Percentiles rank a stretch among this genome's conserved stretches.
Conservation (phyloP, 64 coral and sea anemone species). For the Montipora cactus region DNA sequence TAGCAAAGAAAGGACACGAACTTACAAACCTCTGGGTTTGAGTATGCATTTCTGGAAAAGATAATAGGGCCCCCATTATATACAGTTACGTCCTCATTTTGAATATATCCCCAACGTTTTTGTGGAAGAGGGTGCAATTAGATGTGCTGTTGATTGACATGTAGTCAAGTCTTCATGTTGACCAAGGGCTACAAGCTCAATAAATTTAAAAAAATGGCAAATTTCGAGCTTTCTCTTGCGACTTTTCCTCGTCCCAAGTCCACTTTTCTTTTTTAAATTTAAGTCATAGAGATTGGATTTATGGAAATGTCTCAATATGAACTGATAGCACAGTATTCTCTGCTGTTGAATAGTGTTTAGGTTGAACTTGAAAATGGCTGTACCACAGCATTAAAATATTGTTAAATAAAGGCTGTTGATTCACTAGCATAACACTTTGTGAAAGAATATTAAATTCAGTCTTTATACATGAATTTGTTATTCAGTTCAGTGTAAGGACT, state of each 20-base stretch:
- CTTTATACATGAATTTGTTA: not conserved
- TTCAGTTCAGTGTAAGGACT: not conserved
- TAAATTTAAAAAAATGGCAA: not conserved
- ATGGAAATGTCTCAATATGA: not conserved
- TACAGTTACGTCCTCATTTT: not conserved
- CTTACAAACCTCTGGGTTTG: constrained; percentile 33
- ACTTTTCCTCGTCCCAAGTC: not conserved
- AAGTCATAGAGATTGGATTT: constrained; percentile 3
- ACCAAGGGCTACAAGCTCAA: constrained; percentile 6
- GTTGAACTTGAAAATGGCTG: not conserved
- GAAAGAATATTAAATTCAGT: not conserved
- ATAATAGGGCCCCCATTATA: constrained; percentile 14
- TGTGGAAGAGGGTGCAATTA: constrained; percentile 24
- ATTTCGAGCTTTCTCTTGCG: not conserved
- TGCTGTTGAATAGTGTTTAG: constrained; percentile 26
- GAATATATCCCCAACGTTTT: constrained; percentile 20
- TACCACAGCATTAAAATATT: constrained; percentile 40
- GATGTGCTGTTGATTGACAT: constrained; percentile 10
- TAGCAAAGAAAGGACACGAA: constrained; percentile 53
- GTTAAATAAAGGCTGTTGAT: constrained; percentile 45
- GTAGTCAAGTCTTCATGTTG: not conserved
- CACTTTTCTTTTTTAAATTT: constrained; percentile 1
- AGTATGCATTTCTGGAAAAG: constrained; percentile 23
- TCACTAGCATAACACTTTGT: constrained; percentile 1
- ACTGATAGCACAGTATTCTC: constrained; percentile 23